These are phyloP conservation scores for Periophthalmus magnuspinnatus DNA, from an alignment of 2,797 vertebrate genomes.

Conservation along the genomic window DNA sequence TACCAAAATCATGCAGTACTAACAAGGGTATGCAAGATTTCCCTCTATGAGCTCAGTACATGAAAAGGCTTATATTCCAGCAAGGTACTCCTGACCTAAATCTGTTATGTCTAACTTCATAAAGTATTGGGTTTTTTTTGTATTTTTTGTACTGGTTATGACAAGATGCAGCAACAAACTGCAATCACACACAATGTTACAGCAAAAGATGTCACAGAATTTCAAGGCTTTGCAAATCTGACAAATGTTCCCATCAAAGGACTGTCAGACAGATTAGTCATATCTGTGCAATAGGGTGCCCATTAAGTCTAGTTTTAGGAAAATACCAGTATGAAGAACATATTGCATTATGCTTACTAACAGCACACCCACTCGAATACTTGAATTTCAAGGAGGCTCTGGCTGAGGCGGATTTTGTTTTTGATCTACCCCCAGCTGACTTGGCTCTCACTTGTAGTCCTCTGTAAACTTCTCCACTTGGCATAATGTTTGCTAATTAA, in stretches of 20 bases:
- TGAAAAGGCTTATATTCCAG: no score
- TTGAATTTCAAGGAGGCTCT: constrained; percentile 37
- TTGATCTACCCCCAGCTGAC: constrained; percentile 53
- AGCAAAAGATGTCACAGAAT: background rate
- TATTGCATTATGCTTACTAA: constrained; percentile 34
- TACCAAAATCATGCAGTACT: no score
- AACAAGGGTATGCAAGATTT: no score
- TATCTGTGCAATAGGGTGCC: constrained; percentile 25
- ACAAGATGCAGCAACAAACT: background rate
- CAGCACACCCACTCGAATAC: constrained; percentile 44
- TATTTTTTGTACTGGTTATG: no score
- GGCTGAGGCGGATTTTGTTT: constrained; percentile 36
- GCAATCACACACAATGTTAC: background rate
- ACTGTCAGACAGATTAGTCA: constrained; percentile 15
- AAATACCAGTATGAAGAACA: constrained; percentile 47
- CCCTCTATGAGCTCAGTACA: no score
- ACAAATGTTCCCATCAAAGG: background rate
- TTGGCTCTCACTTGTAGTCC: constrained; percentile 46
- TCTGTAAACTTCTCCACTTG: constrained; percentile 54
- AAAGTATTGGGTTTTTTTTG: no score
- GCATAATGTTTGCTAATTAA: constrained; percentile 58
- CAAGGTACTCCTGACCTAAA: no score
- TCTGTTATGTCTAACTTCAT: no score
- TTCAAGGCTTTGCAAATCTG: background rate
- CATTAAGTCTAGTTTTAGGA: constrained; percentile 32